These are phyloP conservation scores for Acrobasis repandana DNA, from an alignment of 2,888 invertebrate genomes.

Conservation along the genomic window DNA sequence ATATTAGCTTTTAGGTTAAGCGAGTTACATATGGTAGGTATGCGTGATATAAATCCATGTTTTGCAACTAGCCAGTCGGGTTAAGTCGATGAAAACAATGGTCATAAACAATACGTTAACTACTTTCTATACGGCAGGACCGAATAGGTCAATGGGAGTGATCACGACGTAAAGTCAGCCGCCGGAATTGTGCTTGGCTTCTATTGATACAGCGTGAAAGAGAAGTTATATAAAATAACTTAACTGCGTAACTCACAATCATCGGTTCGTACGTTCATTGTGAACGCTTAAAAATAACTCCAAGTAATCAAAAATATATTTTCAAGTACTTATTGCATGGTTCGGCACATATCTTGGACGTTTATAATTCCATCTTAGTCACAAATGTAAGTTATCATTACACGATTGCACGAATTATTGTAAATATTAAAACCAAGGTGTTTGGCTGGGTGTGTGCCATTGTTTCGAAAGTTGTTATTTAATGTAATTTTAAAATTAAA, in stretches of 20 bases:
- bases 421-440: slow-evolving; percentile 28
- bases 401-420: slow-evolving; percentile 15
- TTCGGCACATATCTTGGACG: slow-evolving; percentile 6
- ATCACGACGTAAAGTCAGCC: too few species aligned
- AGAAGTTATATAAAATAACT: too few species aligned
- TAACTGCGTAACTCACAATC: too few species aligned
- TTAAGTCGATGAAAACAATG: slow-evolving; percentile 10
- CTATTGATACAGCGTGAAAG: too few species aligned
- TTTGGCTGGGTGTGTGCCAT: slow-evolving; percentile 76
- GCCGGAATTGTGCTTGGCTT: too few species aligned
- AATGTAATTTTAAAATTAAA: slow-evolving; percentile 68
- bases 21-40: slow-evolving; percentile 36
- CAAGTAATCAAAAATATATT: neutral
- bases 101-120: neutral
- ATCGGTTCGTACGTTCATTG: too few species aligned
- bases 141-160: neutral
- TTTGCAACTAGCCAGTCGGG: slow-evolving; percentile 14
- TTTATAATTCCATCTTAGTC: slow-evolving; percentile 17
- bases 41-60: slow-evolving; percentile 26
- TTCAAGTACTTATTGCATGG: neutral
- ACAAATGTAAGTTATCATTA: neutral
- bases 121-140: slow-evolving; percentile 7
- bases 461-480: slow-evolving; percentile 69
- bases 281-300: neutral
- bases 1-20: slow-evolving; percentile 63